phyloP scores from a whole-genome alignment of 2,113 vertebrate genomes.

The Tenrec ecaudatus region DNA sequence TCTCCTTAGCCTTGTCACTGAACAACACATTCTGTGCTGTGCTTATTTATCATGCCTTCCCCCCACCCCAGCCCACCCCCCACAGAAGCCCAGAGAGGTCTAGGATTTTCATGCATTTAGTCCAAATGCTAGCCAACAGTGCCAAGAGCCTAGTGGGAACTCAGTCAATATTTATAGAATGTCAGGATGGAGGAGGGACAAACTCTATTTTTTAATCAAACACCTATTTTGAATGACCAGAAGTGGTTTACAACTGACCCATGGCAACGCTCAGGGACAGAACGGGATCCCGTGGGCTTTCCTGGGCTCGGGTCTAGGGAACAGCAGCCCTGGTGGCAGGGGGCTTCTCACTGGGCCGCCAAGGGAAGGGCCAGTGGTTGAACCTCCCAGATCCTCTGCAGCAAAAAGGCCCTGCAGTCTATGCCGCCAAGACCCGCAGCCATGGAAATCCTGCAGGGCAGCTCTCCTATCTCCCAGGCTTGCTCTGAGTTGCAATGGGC shows the following conservation, averaged over 20 bases:
- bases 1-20: background rate
- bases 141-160: background rate
- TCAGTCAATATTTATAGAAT: background rate
- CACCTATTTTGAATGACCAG: background rate
- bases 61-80: too few species aligned
- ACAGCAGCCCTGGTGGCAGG: too few species aligned
- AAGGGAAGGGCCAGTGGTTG: too few species aligned
- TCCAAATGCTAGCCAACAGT: background rate
- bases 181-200: background rate
- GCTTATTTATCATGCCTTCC: background rate
- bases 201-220: background rate
- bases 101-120: background rate
- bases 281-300: background rate
- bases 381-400: too few species aligned
- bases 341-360: too few species aligned
- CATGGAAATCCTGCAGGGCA: too few species aligned
- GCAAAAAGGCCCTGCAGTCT: too few species aligned
- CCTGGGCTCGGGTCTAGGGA: too few species aligned
- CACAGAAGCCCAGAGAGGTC: background rate
- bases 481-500: too few species aligned
- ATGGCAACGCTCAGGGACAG: background rate
- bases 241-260: constrained; percentile 34
- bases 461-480: too few species aligned
- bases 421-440: too few species aligned
- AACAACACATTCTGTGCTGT: background rate